phyloP scores from a whole-genome alignment of 2,113 vertebrate genomes.

The Epinephelus moara region DNA sequence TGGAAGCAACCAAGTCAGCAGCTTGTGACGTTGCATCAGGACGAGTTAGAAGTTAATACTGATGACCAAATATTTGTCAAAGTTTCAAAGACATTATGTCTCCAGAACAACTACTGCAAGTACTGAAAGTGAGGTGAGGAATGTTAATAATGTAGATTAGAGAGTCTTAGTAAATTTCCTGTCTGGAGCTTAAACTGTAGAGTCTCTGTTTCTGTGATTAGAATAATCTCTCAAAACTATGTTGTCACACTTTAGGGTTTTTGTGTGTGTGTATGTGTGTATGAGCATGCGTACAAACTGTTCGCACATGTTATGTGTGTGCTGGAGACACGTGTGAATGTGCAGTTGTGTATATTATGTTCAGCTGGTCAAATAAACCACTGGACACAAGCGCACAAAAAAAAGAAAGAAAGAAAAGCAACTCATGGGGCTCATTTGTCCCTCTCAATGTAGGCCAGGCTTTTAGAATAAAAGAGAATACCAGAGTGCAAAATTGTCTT shows the following conservation, averaged over 20 bases:
- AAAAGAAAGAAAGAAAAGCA: constrained; percentile 32
- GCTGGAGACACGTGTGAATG: constrained; percentile 34
- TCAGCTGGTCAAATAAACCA: constrained; percentile 80
- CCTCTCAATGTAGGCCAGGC: constrained; percentile 28
- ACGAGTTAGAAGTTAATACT: constrained; percentile 19
- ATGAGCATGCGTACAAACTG: constrained; percentile 1
- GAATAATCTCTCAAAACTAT: constrained; percentile 76
- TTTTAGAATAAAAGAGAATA: neutral
- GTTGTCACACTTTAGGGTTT: constrained; percentile 37
- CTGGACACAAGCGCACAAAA: constrained; percentile 16
- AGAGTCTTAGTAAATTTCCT: constrained; percentile 53
- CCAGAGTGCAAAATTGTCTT: neutral
- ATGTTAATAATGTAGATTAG: constrained; percentile 86
- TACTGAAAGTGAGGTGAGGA: constrained; percentile 72
- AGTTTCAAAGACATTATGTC: constrained; percentile 1
- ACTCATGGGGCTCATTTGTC: constrained; percentile 15
- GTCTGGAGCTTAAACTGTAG: constrained; percentile 69
- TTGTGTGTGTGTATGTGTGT: constrained; percentile 16
- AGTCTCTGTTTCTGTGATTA: constrained; percentile 80
- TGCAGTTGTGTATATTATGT: constrained; percentile 45
- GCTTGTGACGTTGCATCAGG: neutral
- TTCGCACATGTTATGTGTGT: constrained; percentile 26
- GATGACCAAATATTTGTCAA: neutral
- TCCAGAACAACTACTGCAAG: constrained; percentile 35
- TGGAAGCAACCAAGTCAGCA: neutral